Evolutionary conservation across 23 tunicate genomes (phyloP).

Genomic region (Clavelina lepadiformis): DNA sequence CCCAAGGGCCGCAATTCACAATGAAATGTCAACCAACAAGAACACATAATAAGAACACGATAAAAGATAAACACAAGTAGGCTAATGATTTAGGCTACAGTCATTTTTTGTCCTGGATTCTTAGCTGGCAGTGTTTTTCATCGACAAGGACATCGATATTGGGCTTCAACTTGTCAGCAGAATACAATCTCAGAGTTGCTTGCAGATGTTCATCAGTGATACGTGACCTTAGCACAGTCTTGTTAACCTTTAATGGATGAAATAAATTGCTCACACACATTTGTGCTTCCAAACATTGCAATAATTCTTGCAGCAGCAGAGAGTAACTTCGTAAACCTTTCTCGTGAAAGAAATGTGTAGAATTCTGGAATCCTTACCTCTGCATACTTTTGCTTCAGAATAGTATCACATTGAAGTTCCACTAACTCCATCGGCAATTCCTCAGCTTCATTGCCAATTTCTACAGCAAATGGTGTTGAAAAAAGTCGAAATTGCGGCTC

Average conservation of each 20-base stretch:
- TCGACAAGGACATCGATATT: slow-evolving; percentile 28
- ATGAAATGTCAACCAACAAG: no score
- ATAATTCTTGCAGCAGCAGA: slow-evolving; percentile 30
- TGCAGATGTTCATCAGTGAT: slow-evolving; percentile 60
- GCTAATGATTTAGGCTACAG: no score
- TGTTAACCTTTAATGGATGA: slow-evolving; percentile 31
- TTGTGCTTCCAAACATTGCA: slow-evolving; percentile 53
- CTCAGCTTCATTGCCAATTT: slow-evolving; percentile 23
- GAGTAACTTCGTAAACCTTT: slow-evolving; percentile 24
- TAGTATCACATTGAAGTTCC: slow-evolving; percentile 46
- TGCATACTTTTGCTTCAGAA: slow-evolving; percentile 50
- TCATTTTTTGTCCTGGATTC: background rate
- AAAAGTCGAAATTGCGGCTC: slow-evolving; percentile 32
- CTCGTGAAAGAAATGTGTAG: slow-evolving; percentile 20
- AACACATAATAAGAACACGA: no score
- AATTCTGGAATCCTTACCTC: slow-evolving; percentile 32
- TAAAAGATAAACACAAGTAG: no score
- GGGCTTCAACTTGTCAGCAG: slow-evolving; percentile 22
- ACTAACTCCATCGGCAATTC: slow-evolving; percentile 48
- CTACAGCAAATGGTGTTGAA: slow-evolving; percentile 39
- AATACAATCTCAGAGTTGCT: slow-evolving; percentile 25
- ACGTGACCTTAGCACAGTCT: slow-evolving; percentile 21
- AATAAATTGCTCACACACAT: no score
- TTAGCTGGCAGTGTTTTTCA: slow-evolving; percentile 25
- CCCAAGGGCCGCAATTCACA: no score